These are phyloP conservation scores for Leptinotarsa rubiginosa DNA, from an alignment of 2,888 invertebrate species.

Conservation along the genomic window DNA sequence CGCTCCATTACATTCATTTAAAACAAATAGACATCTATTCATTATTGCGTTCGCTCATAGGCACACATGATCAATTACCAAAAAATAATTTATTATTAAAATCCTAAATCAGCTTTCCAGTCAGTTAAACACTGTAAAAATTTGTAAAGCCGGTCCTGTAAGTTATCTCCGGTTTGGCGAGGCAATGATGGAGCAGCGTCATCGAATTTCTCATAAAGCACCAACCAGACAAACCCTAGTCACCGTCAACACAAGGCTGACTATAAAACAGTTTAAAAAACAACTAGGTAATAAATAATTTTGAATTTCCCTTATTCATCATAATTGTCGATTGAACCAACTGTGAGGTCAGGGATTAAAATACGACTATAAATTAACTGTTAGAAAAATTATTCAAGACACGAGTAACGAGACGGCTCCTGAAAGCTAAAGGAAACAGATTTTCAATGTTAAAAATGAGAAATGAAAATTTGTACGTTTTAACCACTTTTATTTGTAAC, in stretches of 20 bases:
- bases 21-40: too few relatives aligned
- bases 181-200: slow-evolving; percentile 34
- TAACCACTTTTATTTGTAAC: too few relatives aligned
- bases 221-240: slow-evolving; percentile 36
- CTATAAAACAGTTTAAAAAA: slow-evolving; percentile 23
- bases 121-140: neutral
- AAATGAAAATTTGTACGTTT: too few relatives aligned
- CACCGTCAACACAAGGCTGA: slow-evolving; percentile 27
- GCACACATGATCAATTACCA: neutral
- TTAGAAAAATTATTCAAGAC: too few relatives aligned
- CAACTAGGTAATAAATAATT: neutral
- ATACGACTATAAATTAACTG: too few relatives aligned
- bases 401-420: too few relatives aligned
- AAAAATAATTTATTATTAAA: neutral
- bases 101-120: too few relatives aligned
- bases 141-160: slow-evolving; percentile 30
- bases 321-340: neutral
- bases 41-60: too few relatives aligned
- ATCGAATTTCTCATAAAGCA: slow-evolving; percentile 36
- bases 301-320: neutral
- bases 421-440: too few relatives aligned
- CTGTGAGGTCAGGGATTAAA: neutral
- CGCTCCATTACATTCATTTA: too few relatives aligned
- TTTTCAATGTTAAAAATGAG: too few relatives aligned
- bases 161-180: slow-evolving; percentile 34